phyloP scores from a whole-genome alignment of 2,797 vertebrate genomes.

The Muscicapa comitata region DNA sequence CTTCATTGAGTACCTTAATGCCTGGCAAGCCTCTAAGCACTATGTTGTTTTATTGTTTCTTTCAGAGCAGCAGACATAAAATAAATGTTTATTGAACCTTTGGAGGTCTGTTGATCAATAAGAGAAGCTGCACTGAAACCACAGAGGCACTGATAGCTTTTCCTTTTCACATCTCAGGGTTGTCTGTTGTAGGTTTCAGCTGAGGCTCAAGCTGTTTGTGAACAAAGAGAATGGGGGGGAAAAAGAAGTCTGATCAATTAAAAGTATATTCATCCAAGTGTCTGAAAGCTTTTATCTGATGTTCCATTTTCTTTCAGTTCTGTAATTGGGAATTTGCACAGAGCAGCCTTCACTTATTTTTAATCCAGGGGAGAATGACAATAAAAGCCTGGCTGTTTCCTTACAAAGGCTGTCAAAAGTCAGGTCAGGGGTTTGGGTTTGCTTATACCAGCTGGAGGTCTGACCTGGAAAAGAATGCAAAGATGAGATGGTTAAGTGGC shows the following conservation, averaged over 20 bases:
- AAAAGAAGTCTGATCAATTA: not conserved
- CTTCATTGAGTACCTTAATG: conserved; percentile 35
- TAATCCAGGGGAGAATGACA: not conserved
- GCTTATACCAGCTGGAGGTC: not conserved
- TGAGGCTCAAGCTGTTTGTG: not conserved
- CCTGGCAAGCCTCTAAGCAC: conserved; percentile 19
- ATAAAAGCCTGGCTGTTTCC: not conserved
- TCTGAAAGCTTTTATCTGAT: conserved; percentile 20
- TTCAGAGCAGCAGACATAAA: conserved; percentile 24
- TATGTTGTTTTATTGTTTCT: conserved; percentile 35
- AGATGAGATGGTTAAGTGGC: not conserved
- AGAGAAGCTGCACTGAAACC: conserved; percentile 31
- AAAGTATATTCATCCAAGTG: not conserved
- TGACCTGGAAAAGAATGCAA: conserved; percentile 12
- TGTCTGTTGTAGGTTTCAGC: not conserved
- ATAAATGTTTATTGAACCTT: conserved; percentile 60
- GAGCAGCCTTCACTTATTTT: not conserved
- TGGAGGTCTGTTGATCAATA: conserved; percentile 46
- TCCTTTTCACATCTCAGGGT: not conserved
- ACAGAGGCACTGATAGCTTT: conserved; percentile 18
- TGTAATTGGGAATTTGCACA: not conserved
- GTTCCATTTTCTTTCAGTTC: conserved; percentile 1
- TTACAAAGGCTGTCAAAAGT: conserved; percentile 16
- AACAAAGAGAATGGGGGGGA: not conserved
- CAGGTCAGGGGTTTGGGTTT: not conserved